Base-by-base conservation (phyloP, 2,888 invertebrate genomes). In the Drosophila aldrichi region DNA sequence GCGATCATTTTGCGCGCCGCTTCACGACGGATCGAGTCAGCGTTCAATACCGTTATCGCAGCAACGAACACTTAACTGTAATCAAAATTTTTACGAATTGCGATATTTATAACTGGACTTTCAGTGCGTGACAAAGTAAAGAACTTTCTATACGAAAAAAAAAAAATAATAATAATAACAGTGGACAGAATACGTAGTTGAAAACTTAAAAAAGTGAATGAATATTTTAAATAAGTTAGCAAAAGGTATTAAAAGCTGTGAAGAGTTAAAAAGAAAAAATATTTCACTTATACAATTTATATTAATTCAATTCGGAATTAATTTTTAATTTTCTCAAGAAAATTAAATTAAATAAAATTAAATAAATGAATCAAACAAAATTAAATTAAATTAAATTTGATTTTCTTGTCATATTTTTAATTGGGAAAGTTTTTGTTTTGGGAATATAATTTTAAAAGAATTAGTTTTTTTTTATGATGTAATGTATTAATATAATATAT, bases 1-100 rank as follows among this genome's bases (percentile, higher is more conserved):
- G 79, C 68, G 74, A 71, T 79, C 71, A 25, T 34, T 66, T 51
- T 32, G 70, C 65, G 34, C 51, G 59, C 29, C 48, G 48, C 29
- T n/a, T 10, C n/a, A 6, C 3, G 5, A 46, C 48, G 48, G 46
- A 46, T n/a, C 46, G 46, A 16, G 25, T 9, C 20, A 38, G 46
- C 36, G 38, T 9, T 32, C 8, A 34, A 41, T 25, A 34, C 20
- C 14, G 41, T 57, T 34, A 41, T n/a, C n/a, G 29, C 48, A 48
- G 3, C 20, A 44, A 16, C 8, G 4, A 58, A 12, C 38, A 20
- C 4, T 32, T n/a, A 40, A 51, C 22, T 2, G 18, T 29, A 51
- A 67, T 68, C 57, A 44, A 58, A 34, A 51, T 56, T n/a, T 20
- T 49, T 9, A 22, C 8, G 12, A 32, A 59, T 40, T 22, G 44